Evolutionary conservation across 2,888 invertebrate species (phyloP), one percentile per base, ranked within the genome.

Genomic region (Rhorus exstirpatorius): DNA sequence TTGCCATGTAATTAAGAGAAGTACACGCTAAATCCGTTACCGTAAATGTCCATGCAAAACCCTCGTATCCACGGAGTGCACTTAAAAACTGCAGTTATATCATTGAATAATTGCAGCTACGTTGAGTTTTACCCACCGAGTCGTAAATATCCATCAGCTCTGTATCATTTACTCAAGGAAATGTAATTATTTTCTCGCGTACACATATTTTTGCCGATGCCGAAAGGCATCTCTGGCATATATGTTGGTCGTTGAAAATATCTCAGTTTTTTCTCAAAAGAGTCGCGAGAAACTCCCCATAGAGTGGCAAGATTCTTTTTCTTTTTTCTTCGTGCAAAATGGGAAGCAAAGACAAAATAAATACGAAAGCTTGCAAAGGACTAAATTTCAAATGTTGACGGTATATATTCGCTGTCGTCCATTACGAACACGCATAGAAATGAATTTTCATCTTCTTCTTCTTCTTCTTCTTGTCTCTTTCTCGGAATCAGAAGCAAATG

Each of bases 81-180:
- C 65, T 71, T 71, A 49, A 71, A 58, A 58, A n/a, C 21, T 35
- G 26, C 44, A 44, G 70, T 71, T 55, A 78, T 78, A 78, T 78
- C 71, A 65, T 78, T 78, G 65, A 58, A 71, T 78, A 71, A 78
- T 71, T 70, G 53, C 53, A 61, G 3, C 10, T 19, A 46, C 63
- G 35, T 10, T 46, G 55, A 44, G 17, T 21, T n/a, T n/a, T 51
- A 17, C 51, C 53, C 6, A n/a, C n/a, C 24, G 17, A 14, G 26
- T 60, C 38, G 24, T 77, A 58, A 65, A 71, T 46, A 53, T 71
- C 35, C 63, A 58, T 71, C 71, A 38, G 21, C 19, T 58, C 6
- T 24, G 4, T 14, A 24, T 14, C 41, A 35, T 14, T 70, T 55
- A n/a, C 10, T 24, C 4, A 6, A 17, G 70, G n/a, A 44, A 44